Evolutionary conservation across 2,113 vertebrate species (phyloP), one percentile per base, ranked within the genome.

Genomic region (Lagopus muta): DNA sequence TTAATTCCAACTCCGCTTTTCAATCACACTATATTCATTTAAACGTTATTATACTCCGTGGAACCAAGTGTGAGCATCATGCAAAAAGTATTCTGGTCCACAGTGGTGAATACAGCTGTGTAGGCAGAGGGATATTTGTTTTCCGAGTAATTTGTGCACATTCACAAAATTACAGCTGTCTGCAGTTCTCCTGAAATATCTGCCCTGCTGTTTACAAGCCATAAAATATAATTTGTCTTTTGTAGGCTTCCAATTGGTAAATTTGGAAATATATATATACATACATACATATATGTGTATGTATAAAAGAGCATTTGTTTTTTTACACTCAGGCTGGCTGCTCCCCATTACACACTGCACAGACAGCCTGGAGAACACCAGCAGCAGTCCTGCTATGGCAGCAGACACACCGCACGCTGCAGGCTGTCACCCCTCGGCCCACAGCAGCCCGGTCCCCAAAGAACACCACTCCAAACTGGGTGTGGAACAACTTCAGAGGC

Each of bases 131-230:
- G 94, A 86, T 97, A 97, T 96, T 97, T 97, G 94, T 97, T 97
- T 97, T 95, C 95, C 96, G 96, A 97, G 97, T 98, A 95, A 97
- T 97, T 96, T 97, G 94, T 97, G 94, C 96, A 97, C 85, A 96
- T 96, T 98, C 94, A 92, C 93, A 96, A 97, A 97, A 98, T 97
- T 96, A 97, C 93, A 90, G 94, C 94, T 97, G 94, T 97, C 97
- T 96, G 94, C 92, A 95, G 95, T 96, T 97, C 96, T 95, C 96
- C 94, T 84, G 87, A 97, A 97, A 97, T 97, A 95, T 97, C 95
- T 97, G 96, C 87, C 97, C 95, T 95, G 89, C 96, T 98, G 93
- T 96, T 97, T 96, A 78, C 94, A 97, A 97, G 95, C 88, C 90
- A 95, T 97, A 97, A 97, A 97, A 97, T 74, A 95, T 94, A 97